A percentile compares a stretch with the other conserved stretches of the same genome.
These are phyloP conservation scores for Lanius collurio DNA, from an alignment of 2,113 vertebrate species.

Conservation along the genomic window DNA sequence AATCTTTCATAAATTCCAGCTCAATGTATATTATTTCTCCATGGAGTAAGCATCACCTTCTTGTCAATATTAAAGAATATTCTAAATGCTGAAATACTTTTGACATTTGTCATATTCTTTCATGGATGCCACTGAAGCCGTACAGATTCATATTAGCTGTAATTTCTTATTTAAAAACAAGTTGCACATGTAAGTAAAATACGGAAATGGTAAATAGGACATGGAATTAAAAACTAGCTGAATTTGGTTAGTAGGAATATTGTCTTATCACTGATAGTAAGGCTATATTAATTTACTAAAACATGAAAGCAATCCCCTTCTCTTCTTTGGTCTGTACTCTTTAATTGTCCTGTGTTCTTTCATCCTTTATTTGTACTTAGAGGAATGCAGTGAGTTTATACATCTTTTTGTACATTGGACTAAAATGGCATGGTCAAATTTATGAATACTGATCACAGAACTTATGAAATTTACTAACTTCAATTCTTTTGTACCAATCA, in stretches of 20 bases:
- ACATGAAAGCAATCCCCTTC: accelerated
- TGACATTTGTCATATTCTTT: neutral
- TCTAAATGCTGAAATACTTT: neutral
- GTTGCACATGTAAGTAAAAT: neutral
- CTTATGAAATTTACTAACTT: neutral
- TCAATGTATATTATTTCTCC: neutral
- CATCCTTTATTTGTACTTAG: neutral
- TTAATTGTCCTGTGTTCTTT: neutral
- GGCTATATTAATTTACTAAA: neutral
- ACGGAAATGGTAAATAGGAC: neutral
- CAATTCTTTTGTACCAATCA: neutral
- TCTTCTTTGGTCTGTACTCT: neutral
- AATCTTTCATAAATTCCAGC: neutral
- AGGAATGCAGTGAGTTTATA: neutral
- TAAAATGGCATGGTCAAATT: neutral
- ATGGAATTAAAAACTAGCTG: neutral
- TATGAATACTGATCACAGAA: neutral
- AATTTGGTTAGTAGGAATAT: neutral
- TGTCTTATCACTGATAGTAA: neutral
- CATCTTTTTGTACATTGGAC: neutral
- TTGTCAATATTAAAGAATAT: neutral
- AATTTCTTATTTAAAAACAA: neutral
- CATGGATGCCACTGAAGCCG: neutral
- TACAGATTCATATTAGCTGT: neutral
- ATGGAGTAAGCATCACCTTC: neutral